Percentiles rank a stretch among this genome's conserved stretches.
Conservation (phyloP, 37 sponge, comb jelly and placozoan species). For the Petrosia ficiformis region DNA sequence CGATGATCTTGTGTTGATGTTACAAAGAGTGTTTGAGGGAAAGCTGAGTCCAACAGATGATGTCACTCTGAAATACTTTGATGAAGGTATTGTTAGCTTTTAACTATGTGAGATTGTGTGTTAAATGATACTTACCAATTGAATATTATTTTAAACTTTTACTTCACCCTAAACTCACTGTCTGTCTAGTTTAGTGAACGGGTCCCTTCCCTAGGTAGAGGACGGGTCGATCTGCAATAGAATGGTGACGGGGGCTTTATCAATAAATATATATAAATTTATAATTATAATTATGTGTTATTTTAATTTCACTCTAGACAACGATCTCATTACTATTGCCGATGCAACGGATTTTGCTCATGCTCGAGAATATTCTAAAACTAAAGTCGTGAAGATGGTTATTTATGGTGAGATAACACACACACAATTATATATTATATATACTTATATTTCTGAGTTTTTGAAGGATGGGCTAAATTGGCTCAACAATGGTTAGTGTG, state of each 20-base stretch:
- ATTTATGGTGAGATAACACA: not conserved
- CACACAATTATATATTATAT: no score
- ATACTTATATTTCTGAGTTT: no score
- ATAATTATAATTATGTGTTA: not conserved
- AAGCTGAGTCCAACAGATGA: slow-evolving; percentile 75
- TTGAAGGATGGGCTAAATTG: no score
- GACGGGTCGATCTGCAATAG: no score
- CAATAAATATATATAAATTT: no score
- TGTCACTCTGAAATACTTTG: slow-evolving; percentile 82
- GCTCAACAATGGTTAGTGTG: no score
- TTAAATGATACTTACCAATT: no score
- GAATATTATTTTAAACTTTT: no score
- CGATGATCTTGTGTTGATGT: slow-evolving; percentile 92
- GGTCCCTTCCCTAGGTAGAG: no score
- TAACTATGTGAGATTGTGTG: not conserved
- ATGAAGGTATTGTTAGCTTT: slow-evolving; percentile 67
- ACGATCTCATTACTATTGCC: slow-evolving; percentile 81
- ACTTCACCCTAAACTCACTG: no score
- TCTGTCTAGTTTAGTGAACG: no score
- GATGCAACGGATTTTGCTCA: slow-evolving; percentile 80
- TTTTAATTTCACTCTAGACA: slow-evolving; percentile 41
- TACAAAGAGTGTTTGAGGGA: slow-evolving; percentile 82
- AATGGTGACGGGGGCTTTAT: no score
- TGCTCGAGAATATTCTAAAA: slow-evolving; percentile 73
- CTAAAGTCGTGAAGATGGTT: slow-evolving; percentile 10